These are phyloP conservation scores for Amphiprion ocellaris DNA, from an alignment of 2,113 vertebrate species.

Conservation along the genomic window DNA sequence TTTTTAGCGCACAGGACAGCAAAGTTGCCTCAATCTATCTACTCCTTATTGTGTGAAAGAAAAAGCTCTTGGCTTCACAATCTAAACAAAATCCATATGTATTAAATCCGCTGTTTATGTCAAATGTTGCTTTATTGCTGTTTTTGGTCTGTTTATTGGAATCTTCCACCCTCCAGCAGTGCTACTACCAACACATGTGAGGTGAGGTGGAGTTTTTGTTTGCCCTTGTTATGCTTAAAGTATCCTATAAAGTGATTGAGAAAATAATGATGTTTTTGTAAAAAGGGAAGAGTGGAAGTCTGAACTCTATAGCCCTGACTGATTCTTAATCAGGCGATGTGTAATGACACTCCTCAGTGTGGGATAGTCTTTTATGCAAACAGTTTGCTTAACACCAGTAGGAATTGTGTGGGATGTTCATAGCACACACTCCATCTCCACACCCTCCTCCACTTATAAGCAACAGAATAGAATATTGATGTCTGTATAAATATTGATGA, in stretches of 20 bases:
- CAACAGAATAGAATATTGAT: constrained; percentile 46
- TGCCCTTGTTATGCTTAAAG: no score
- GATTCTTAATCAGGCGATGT: constrained; percentile 13
- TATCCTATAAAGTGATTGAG: no score
- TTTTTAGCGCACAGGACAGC: no score
- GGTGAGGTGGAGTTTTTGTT: not conserved
- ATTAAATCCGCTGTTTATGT: not conserved
- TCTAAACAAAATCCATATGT: not conserved
- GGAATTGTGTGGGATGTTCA: not conserved
- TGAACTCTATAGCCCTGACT: not conserved
- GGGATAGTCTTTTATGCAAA: constrained; percentile 12
- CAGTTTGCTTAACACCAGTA: constrained; percentile 12
- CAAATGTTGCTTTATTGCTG: not conserved
- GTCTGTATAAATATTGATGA: constrained; percentile 58
- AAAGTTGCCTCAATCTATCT: no score
- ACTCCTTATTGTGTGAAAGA: no score
- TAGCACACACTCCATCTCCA: not conserved
- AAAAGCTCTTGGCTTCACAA: no score
- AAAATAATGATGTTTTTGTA: not conserved
- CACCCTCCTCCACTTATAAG: constrained; percentile 12
- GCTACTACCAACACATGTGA: not conserved
- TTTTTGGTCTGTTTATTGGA: constrained; percentile 2
- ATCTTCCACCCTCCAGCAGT: constrained; percentile 7
- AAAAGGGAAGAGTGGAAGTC: not conserved
- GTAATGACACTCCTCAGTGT: constrained; percentile 9